These are phyloP conservation scores for Madoqua kirkii DNA, from an alignment of 2,113 vertebrate species.

Conservation along the genomic window DNA sequence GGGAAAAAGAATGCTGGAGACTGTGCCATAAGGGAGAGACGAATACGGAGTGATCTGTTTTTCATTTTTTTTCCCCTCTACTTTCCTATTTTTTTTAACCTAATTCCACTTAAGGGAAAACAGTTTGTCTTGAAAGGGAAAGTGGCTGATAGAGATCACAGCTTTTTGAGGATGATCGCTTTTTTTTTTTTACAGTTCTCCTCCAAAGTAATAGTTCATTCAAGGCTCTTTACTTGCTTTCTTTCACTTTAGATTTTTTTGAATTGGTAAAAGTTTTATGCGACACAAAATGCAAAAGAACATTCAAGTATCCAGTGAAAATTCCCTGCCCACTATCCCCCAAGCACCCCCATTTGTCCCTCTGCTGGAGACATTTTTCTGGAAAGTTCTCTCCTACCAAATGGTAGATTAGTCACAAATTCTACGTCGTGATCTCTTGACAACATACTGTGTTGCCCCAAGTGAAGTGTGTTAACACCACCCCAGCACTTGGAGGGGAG, in stretches of 20 bases:
- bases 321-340: neutral
- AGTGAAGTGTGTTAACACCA: no score
- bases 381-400: neutral
- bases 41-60: neutral
- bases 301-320: neutral
- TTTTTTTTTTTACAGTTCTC: neutral
- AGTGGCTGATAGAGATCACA: neutral
- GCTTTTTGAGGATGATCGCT: neutral
- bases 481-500: fast-evolving
- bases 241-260: neutral
- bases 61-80: neutral
- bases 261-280: neutral
- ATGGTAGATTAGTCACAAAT: neutral
- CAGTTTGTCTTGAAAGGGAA: neutral
- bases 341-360: neutral
- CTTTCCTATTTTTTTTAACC: neutral
- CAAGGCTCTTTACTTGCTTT: neutral
- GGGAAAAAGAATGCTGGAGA: neutral
- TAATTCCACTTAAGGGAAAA: neutral
- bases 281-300: neutral
- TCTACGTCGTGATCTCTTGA: neutral
- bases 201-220: neutral
- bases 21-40: no score
- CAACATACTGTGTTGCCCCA: neutral
- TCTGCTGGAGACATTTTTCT: neutral